phyloP scores from a whole-genome alignment of 2,113 vertebrate genomes.

The Prietella phreatophila region DNA sequence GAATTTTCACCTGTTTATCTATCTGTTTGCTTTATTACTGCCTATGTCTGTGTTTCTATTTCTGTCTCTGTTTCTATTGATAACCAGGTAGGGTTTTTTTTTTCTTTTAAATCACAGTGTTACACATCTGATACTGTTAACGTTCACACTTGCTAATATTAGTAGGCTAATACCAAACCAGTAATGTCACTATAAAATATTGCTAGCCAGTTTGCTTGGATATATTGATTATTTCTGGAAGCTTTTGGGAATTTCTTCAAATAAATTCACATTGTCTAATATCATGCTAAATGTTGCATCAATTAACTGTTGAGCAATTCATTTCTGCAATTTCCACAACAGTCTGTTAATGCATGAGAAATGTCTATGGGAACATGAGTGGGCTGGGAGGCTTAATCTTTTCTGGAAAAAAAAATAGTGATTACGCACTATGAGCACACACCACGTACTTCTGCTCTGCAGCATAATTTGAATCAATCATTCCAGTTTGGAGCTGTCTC shows the following conservation, averaged over 20 bases:
- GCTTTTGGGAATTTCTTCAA: neutral
- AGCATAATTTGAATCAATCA: constrained; percentile 21
- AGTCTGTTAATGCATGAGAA: neutral
- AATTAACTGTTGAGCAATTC: neutral
- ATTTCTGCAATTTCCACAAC: neutral
- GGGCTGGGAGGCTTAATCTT: neutral
- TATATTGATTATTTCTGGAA: neutral
- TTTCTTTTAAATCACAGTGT: neutral
- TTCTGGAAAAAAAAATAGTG: neutral
- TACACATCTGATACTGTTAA: neutral
- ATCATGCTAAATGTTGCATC: neutral
- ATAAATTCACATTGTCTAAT: neutral
- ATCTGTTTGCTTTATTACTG: neutral
- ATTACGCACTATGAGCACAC: neutral
- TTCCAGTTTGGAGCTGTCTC: neutral
- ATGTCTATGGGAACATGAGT: neutral
- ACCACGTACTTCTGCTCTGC: neutral
- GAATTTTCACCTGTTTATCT: neutral
- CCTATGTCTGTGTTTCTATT: neutral
- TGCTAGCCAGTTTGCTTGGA: neutral
- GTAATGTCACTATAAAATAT: neutral
- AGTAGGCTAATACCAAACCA: neutral
- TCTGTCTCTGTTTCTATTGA: neutral
- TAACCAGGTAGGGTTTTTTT: neutral
- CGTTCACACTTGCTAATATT: neutral